Evolutionary conservation across 1,140 invertebrate species (phyloP).

Genomic region (Microvelia longipes): DNA sequence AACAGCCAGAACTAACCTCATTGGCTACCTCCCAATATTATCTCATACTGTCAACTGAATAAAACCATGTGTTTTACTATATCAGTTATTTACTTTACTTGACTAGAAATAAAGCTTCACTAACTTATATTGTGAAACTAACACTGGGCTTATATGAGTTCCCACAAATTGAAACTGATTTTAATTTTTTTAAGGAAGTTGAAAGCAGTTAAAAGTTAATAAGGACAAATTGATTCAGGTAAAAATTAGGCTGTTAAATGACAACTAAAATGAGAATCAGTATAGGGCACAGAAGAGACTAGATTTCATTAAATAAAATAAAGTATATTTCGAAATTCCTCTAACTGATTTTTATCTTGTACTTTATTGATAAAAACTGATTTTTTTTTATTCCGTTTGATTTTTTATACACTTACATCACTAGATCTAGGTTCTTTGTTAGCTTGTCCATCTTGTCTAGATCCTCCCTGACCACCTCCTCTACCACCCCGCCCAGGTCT

Average conservation of each 20-base stretch:
- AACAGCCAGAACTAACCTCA: too few species aligned
- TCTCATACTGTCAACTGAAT: too few species aligned
- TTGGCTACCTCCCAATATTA: too few species aligned
- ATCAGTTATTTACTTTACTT: too few species aligned
- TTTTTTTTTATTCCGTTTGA: neutral
- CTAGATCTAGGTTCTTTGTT: constrained; percentile 28
- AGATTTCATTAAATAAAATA: constrained; percentile 7
- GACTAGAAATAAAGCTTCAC: too few species aligned
- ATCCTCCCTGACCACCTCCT: constrained; percentile 20
- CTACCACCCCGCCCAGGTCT: constrained; percentile 12
- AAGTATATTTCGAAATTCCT: neutral
- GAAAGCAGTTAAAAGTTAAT: too few species aligned
- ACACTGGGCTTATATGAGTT: too few species aligned
- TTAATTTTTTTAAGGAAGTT: too few species aligned
- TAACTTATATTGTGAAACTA: too few species aligned
- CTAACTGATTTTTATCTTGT: neutral
- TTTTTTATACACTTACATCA: constrained; percentile 26
- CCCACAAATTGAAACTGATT: too few species aligned
- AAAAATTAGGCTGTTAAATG: neutral
- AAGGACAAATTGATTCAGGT: neutral
- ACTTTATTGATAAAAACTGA: constrained; percentile 1
- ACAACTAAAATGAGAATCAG: neutral
- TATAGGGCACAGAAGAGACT: neutral
- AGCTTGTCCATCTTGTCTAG: constrained; percentile 17
- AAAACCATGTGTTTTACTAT: too few species aligned